Evolutionary conservation across 1,140 invertebrate species (phyloP), one percentile per base, ranked within the genome.

Genomic region (Himalopsyche phryganea): DNA sequence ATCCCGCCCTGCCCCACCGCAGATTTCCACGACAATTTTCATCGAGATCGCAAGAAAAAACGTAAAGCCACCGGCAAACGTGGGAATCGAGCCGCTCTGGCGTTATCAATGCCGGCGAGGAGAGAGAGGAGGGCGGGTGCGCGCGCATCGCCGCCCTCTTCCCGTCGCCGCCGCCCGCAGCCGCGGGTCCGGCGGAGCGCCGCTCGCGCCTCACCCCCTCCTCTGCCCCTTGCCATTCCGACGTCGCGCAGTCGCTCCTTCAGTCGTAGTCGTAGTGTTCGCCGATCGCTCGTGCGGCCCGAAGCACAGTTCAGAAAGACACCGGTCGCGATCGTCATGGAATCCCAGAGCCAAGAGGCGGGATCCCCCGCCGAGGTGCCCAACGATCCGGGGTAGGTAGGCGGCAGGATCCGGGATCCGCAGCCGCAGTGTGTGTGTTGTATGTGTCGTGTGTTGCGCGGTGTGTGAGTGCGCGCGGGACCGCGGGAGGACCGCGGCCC

Each of bases 331-430:
- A 13, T 40, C 10, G 54, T 33, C 71, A 87, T 87, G 86, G 85
- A 87, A 76, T 78, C 83, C 68, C 86, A 88, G 72, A 84, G 72
- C 70, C 85, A 86, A 77, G 87, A 89, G 66, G 82, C 85, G 73
- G 85, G 85, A 69, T 87, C 88, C 68, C 86, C 88, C 53, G 86
- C 86, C 50, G 90, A 92, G 80, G 87, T 90, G 75, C 88, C 89
- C 76, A 91, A 92, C 82, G 89, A 92, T 81, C 90, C 90, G 75
- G 90, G 90, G 89, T 92, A 87, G 80, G 85, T 81, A 63, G 23
- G 36, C 38, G 18, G 36, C 10, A 20, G 32, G 44, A 15, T 14
- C 19, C 45, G 32, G 5, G 20, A 49, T 15, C 38, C 38, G n/a
- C n/a, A 15, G 38, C 38, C 38, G 23, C 23, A 28, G 23, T 28